Base-by-base conservation (phyloP, 2,888 invertebrate species). In the Ormyrus nitidulus region DNA sequence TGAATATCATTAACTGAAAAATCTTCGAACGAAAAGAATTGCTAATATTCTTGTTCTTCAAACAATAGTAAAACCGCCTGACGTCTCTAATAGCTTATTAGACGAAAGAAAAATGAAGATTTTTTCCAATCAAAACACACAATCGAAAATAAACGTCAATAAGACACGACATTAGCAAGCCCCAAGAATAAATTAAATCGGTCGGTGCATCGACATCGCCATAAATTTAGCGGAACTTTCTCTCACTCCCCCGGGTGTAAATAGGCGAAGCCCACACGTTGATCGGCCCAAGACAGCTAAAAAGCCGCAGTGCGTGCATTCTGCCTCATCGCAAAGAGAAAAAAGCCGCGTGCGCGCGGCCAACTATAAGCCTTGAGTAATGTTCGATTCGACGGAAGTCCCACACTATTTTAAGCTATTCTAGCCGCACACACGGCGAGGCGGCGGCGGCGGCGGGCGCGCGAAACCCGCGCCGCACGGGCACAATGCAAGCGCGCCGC, bases 371-470 rank as follows among this genome's bases (percentile, higher is more conserved):
- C 44, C 34, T 51, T 8, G 56, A 77, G 19, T n/a, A 71, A 71
- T 62, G 56, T 68, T 74, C 64, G 49, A 73, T 68, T 69, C 78
- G 56, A 54, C 56, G 61, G 73, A 73, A 69, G 73, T 51, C 78
- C 66, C 11, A 19, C n/a, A 54, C 64, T 79, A 79, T 79, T 79
- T 79, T 69, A 74, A 74, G 74, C 61, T 74, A 69, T 74, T 61
- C 59, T 53, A 70, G 64, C 58, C 65, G 51, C 19, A 19, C 44
- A 48, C 48, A 54, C 34, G 54, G 54, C 68, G 34, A 5, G 34
- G 9, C 34, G 34, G 34, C 34, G 34, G 34, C 34, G 34, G 34
- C 34, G 34, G 34, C 34, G 34, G 34, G 34, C 34, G 2, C 34
- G 34, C 34, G 34, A 34, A 34, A 61, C 66, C 7, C 68, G 54